These are phyloP conservation scores for Omphaloscelis lunosa DNA, from an alignment of 2,888 invertebrate species.

Conservation along the genomic window DNA sequence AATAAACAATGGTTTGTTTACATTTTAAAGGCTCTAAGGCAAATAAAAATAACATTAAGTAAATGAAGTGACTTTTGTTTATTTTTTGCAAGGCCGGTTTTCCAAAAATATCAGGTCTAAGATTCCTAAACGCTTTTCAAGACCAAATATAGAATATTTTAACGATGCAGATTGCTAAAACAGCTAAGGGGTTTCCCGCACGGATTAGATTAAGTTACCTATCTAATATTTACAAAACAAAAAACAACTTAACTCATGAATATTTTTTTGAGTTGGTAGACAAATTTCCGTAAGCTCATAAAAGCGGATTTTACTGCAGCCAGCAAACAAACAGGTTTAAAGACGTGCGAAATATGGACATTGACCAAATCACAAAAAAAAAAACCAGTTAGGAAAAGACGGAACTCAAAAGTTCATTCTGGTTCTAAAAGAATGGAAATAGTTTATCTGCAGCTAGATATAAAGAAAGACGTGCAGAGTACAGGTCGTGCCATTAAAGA, in stretches of 20 bases:
- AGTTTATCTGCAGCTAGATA: neutral
- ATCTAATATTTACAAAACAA: conserved; percentile 14
- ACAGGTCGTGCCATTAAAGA: too few species aligned
- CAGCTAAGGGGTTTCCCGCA: conserved; percentile 24
- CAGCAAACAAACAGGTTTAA: conserved; percentile 1
- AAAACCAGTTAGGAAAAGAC: neutral
- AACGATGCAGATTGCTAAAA: conserved; percentile 1
- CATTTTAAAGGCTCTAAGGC: too few species aligned
- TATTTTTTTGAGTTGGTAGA: neutral
- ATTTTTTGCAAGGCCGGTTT: neutral
- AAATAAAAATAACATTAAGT: conserved; percentile 1
- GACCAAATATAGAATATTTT: neutral
- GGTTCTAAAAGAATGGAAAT: neutral
- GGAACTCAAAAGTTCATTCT: too few species aligned
- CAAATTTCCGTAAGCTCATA: neutral
- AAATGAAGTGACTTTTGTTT: neutral
- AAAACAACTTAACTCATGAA: conserved; percentile 10
- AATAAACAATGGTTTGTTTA: neutral
- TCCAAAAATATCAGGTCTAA: conserved; percentile 16
- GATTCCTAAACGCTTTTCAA: neutral
- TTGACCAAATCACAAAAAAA: neutral
- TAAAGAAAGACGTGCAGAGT: neutral
- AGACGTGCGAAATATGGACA: neutral
- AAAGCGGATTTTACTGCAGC: neutral
- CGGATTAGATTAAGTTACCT: conserved; percentile 32